These are phyloP conservation scores for Dastarcus helophoroides DNA, from an alignment of 2,888 invertebrate genomes.

Conservation along the genomic window DNA sequence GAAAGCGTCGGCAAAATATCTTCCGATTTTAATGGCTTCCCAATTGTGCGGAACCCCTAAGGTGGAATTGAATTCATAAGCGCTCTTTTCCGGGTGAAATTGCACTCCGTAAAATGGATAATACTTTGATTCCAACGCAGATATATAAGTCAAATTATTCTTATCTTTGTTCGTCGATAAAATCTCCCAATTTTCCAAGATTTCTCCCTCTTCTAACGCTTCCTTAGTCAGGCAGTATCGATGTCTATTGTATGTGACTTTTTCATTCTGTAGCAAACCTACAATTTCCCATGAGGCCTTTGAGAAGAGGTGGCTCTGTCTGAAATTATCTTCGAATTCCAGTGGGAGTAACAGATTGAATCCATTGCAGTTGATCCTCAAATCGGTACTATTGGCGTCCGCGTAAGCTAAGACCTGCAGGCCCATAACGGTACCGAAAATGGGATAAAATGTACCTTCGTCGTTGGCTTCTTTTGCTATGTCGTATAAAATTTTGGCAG, in stretches of 20 bases:
- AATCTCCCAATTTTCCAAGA: constrained; percentile 54
- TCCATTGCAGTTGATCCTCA: constrained; percentile 51
- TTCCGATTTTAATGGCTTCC: constrained; percentile 51
- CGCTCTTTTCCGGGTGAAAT: constrained; percentile 84
- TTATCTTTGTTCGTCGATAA: constrained; percentile 59
- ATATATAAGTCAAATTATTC: constrained; percentile 57
- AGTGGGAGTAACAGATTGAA: constrained; percentile 50
- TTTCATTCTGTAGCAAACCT: constrained; percentile 42
- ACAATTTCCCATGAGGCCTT: constrained; percentile 48
- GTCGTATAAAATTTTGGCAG: constrained; percentile 58
- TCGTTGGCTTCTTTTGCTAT: constrained; percentile 57
- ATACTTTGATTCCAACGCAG: constrained; percentile 58
- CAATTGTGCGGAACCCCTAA: constrained; percentile 52
- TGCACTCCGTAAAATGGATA: constrained; percentile 79
- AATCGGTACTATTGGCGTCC: constrained; percentile 44
- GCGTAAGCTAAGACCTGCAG: constrained; percentile 66
- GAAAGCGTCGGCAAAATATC: constrained; percentile 75
- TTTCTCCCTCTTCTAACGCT: constrained; percentile 40
- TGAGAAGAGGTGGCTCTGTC: constrained; percentile 51
- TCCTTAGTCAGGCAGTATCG: constrained; percentile 34
- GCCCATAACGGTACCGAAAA: constrained; percentile 84
- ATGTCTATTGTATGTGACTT: constrained; percentile 69
- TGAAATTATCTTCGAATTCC: constrained; percentile 43
- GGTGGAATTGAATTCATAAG: constrained; percentile 60
- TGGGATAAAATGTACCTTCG: constrained; percentile 63